Conservation (phyloP, 2,797 vertebrate genomes). For the Rachycentron canadum region DNA sequence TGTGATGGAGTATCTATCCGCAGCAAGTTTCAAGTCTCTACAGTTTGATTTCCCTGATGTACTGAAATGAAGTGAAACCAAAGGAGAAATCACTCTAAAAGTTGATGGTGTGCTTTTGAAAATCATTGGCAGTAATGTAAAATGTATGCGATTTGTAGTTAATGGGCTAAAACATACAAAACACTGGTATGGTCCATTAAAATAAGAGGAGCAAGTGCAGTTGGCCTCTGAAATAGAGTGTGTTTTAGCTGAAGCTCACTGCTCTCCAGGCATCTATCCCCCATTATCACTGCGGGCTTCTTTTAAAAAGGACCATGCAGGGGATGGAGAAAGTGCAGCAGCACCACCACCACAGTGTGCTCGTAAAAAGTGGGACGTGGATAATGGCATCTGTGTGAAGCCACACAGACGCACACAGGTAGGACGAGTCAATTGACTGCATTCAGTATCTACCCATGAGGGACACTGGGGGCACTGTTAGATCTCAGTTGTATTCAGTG, state of each 20-base stretch:
- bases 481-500: not conserved
- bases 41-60: not conserved
- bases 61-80: not conserved
- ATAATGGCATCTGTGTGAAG: conserved; percentile 30
- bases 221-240: not conserved
- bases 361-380: conserved; percentile 17
- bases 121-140: not conserved
- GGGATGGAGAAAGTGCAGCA: not conserved
- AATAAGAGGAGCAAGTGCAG: not conserved
- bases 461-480: not conserved
- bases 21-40: not conserved
- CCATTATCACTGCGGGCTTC: conserved; percentile 37
- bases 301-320: conserved; percentile 12
- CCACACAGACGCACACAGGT: not conserved
- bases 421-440: not conserved
- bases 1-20: not conserved
- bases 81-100: conserved; percentile 1
- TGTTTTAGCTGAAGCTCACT: conserved; percentile 22
- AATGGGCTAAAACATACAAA: conserved; percentile 33
- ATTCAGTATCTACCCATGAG: not conserved
- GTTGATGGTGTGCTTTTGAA: conserved; percentile 3
- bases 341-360: not conserved
- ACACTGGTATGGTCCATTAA: conserved; percentile 15
- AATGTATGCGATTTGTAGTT: conserved; percentile 19
- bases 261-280: conserved; percentile 29